Evolutionary conservation across 2,797 vertebrate genomes (phyloP), one percentile per base, ranked within the genome.

Genomic region (Rhinophrynus dorsalis): DNA sequence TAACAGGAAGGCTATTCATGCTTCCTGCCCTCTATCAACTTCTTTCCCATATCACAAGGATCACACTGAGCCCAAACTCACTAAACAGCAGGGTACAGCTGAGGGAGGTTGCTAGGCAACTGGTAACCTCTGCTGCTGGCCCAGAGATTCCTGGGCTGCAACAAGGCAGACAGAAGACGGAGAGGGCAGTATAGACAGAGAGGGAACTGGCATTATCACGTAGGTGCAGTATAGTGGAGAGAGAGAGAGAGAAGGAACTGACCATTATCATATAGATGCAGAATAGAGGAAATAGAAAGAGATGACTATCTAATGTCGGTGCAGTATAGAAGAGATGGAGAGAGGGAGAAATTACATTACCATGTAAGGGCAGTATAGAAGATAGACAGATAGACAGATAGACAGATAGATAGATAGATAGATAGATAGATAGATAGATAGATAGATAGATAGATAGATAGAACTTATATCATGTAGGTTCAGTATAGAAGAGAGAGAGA

Each of bases 21-120:
- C 4, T 37, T 35, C 32, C 8, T 37, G 40, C 30, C 24, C 52
- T 32, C 50, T 38, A 62, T 70, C 59, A 70, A 60, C 59, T 62
- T 62, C 45, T 63, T 70, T 70, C 33, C 27, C 30, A 20, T 33
- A 21, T 57, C 42, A 15, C 23, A 48, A 13, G 32, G 15, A 57
- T 71, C 32, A 71, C 26, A 37, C 42, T 6, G 60, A 47, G 51
- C 17, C 51, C 50, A 64, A 64, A 64, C 47, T 71, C 42, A 57
- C 59, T 47, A 30, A 63, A 51, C 60, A 65, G 54, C 61, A 27
- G 68, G 68, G 61, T 50, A 57, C 32, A 56, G 11, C 44, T 27
- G 35, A 65, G 44, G 48, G 26, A 58, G 54, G 68, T 65, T 72
- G 68, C 68, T 65, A 72, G 17, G 68, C 61, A 72, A 72, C 68